phyloP scores from a whole-genome alignment of 1,140 invertebrate species.

The Lepidostoma basale region DNA sequence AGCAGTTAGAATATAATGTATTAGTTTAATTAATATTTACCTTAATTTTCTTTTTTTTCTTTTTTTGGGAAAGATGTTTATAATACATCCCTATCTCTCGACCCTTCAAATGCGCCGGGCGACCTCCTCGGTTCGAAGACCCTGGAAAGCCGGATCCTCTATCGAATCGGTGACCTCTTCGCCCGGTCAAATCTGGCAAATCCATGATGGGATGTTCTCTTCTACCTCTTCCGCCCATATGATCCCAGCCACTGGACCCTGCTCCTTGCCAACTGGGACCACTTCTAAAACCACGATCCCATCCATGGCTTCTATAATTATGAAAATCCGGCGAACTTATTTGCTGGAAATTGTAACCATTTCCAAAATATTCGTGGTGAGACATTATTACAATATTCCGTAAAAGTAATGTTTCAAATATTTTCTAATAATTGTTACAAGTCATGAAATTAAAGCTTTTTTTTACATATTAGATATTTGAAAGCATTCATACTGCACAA shows the following conservation, averaged over 20 bases:
- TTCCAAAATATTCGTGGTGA: not conserved
- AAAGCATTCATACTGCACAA: too few species aligned
- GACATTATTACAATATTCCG: not conserved
- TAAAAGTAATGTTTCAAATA: too few species aligned
- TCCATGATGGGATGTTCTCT: too few species aligned
- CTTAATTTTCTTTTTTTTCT: not conserved
- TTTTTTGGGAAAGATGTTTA: slow-evolving; percentile 9
- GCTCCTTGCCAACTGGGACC: too few species aligned
- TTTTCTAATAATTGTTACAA: too few species aligned
- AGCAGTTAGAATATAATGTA: not conserved
- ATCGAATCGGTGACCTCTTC: not conserved
- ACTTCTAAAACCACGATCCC: too few species aligned
- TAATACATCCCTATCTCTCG: slow-evolving; percentile 34
- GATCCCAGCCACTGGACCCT: not conserved
- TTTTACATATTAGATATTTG: too few species aligned
- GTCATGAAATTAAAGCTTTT: too few species aligned
- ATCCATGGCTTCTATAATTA: too few species aligned
- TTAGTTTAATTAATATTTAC: not conserved
- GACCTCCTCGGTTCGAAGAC: not conserved
- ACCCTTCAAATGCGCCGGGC: slow-evolving; percentile 26
- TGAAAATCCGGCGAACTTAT: too few species aligned
- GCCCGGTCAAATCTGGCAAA: not conserved
- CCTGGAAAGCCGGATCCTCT: not conserved
- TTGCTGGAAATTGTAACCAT: not conserved
- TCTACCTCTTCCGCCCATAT: not conserved